Conservation (phyloP, 2,888 invertebrate species). For the Mamestra brassicae region DNA sequence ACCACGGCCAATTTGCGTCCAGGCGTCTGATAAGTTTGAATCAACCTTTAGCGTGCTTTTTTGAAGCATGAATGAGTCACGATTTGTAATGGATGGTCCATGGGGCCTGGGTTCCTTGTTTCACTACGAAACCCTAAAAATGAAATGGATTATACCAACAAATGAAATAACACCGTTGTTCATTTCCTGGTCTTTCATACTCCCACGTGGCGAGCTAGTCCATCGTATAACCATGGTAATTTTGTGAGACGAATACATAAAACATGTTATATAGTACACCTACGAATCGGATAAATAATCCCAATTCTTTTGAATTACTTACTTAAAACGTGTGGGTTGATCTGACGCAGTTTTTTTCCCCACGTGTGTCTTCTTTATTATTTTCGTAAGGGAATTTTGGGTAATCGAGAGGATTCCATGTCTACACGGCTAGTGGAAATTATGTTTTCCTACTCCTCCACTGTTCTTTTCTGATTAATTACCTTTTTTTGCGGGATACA, state of each 20-base stretch:
- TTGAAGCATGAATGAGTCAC: too few relatives aligned
- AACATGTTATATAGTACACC: conserved; percentile 33
- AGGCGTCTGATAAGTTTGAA: too few relatives aligned
- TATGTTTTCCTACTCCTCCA: too few relatives aligned
- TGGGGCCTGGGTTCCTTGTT: too few relatives aligned
- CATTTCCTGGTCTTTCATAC: conserved; percentile 15
- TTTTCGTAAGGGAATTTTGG: not conserved
- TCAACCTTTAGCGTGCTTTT: too few relatives aligned
- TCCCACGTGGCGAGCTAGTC: not conserved
- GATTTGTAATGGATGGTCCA: too few relatives aligned
- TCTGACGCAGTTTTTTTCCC: not conserved
- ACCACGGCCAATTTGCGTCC: too few relatives aligned
- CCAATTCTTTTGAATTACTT: conserved; percentile 27
- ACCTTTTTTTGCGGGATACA: too few relatives aligned
- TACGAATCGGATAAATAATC: conserved; percentile 8
- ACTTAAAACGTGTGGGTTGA: conserved; percentile 34
- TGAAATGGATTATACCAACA: not conserved
- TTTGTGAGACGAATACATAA: conserved; percentile 32
- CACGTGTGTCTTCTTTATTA: not conserved
- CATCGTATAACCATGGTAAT: conserved; percentile 22
- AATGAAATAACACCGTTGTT: not conserved
- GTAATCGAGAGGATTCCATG: not conserved
- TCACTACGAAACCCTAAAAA: not conserved
- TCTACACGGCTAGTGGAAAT: too few relatives aligned
- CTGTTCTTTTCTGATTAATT: too few relatives aligned